phyloP scores from a whole-genome alignment of 2,113 vertebrate genomes.

The Stomatorhinus ivindoensis region DNA sequence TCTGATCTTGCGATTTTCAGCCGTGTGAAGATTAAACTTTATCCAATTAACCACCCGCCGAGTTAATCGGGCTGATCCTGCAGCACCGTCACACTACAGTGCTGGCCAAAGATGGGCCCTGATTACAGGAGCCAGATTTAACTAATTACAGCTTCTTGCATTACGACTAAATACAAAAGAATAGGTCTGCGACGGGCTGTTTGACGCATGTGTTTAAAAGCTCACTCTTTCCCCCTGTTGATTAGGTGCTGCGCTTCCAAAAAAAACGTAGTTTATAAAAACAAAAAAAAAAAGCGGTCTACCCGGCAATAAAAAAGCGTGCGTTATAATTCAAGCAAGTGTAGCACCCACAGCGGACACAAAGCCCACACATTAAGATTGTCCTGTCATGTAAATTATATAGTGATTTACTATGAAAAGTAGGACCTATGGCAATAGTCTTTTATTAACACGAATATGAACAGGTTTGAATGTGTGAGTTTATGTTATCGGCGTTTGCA shows the following conservation, averaged over 20 bases:
- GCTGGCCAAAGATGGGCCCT: slow-evolving; percentile 54
- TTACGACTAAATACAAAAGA: slow-evolving; percentile 54
- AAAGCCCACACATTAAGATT: slow-evolving; percentile 66
- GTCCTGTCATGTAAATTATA: background rate
- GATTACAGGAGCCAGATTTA: slow-evolving; percentile 63
- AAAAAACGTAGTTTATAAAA: slow-evolving; percentile 54
- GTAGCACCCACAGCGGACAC: slow-evolving; percentile 52
- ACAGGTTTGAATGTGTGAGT: background rate
- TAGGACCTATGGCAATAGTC: background rate
- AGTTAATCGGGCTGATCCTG: slow-evolving; percentile 68
- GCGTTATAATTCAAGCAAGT: slow-evolving; percentile 67
- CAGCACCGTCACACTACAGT: slow-evolving; percentile 55
- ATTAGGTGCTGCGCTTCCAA: slow-evolving; percentile 58
- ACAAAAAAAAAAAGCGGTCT: slow-evolving; percentile 38
- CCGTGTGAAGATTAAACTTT: slow-evolving; percentile 82
- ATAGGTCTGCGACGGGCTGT: slow-evolving; percentile 39
- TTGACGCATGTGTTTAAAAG: slow-evolving; percentile 45
- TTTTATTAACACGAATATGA: background rate
- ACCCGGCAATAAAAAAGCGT: slow-evolving; percentile 30
- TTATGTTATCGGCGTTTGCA: background rate
- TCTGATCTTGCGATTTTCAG: slow-evolving; percentile 47
- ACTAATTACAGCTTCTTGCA: slow-evolving; percentile 74
- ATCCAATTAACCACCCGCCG: slow-evolving; percentile 85
- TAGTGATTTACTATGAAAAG: background rate
- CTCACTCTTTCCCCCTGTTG: slow-evolving; percentile 42